phyloP scores from a whole-genome alignment of 2,797 vertebrate genomes.

The Falco novaeseelandiae region DNA sequence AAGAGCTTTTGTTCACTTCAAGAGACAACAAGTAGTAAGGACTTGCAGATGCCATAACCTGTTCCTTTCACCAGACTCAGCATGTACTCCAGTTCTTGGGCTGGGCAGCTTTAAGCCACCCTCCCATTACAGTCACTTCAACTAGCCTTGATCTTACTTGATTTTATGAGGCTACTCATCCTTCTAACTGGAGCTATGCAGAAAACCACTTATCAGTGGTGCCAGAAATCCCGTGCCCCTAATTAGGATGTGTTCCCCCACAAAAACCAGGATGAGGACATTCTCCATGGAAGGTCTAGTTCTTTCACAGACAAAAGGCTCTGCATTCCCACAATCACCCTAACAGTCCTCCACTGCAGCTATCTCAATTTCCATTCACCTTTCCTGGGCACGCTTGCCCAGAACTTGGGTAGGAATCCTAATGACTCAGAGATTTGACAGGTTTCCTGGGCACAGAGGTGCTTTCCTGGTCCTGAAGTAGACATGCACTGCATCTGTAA shows the following conservation, averaged over 20 bases:
- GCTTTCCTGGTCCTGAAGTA: background rate
- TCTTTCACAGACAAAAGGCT: background rate
- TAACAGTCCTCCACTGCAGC: background rate
- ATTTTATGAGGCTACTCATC: background rate
- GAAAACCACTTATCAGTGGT: background rate
- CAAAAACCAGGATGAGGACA: no score
- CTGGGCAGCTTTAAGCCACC: background rate
- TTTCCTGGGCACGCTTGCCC: background rate
- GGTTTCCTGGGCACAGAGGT: background rate
- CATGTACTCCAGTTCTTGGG: accelerated
- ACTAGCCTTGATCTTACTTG: accelerated
- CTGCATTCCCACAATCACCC: background rate
- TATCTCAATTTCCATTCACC: background rate
- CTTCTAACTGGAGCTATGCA: background rate
- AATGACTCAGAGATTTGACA: accelerated
- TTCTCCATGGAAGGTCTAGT: background rate
- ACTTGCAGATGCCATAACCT: background rate
- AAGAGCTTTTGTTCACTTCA: no score
- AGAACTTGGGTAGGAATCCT: background rate
- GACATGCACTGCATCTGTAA: accelerated
- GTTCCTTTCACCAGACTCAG: background rate
- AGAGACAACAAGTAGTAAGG: accelerated
- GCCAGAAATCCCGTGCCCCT: background rate
- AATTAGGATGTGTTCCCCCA: accelerated
- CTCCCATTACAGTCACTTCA: accelerated